Evolutionary conservation across 2,113 vertebrate species (phyloP).

Genomic region (Cottus gobio): DNA sequence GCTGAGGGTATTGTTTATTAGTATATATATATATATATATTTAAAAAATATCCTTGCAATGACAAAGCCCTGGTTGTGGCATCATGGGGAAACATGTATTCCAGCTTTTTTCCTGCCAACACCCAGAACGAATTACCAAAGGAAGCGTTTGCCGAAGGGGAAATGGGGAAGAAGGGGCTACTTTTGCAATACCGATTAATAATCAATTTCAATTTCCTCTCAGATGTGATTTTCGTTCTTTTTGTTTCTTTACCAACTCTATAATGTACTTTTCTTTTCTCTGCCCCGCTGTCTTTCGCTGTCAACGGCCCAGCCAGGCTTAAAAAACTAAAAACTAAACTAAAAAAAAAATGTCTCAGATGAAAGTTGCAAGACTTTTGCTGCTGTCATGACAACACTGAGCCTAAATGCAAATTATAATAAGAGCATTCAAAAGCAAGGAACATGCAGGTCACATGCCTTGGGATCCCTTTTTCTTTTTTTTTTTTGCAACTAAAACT

Average conservation of each 20-base stretch:
- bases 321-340: background rate
- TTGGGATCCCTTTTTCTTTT: constrained; percentile 14
- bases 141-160: constrained; percentile 4
- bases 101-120: background rate
- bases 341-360: background rate
- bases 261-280: background rate
- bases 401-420: constrained; percentile 31
- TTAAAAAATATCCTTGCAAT: background rate
- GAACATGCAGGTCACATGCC: constrained; percentile 20
- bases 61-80: constrained; percentile 8
- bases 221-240: constrained; percentile 30
- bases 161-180: constrained; percentile 1
- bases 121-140: constrained; percentile 2
- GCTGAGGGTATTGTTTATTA: background rate
- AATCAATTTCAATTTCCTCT: constrained; percentile 62
- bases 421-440: constrained; percentile 38
- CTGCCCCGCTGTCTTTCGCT: background rate
- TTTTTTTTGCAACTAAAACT: constrained; percentile 4
- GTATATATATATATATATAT: background rate
- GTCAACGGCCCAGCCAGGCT: background rate
- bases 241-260: constrained; percentile 7
- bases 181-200: constrained; percentile 32
- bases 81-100: constrained; percentile 11
- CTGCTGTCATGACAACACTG: constrained; percentile 54
- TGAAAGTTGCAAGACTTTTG: constrained; percentile 31